A percentile compares a stretch with the other conserved stretches of the same genome.
Evolutionary conservation across 1,140 invertebrate genomes (phyloP).

Genomic region (Onthophagus taurus): DNA sequence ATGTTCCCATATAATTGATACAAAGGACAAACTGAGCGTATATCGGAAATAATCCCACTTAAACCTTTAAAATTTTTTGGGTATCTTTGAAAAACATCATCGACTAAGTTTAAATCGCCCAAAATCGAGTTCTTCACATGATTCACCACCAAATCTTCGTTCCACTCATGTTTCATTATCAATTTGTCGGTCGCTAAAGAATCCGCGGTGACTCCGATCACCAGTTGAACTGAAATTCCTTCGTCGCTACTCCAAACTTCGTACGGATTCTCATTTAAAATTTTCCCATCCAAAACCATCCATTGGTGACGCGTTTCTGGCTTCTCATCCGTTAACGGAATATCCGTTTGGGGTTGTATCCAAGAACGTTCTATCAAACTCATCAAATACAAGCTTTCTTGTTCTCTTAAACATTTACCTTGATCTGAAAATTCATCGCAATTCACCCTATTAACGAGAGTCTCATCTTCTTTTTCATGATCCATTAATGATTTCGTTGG

Average conservation of each 20-base stretch:
- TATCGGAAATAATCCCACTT: conserved; percentile 63
- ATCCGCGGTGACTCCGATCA: conserved; percentile 65
- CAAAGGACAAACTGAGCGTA: conserved; percentile 69
- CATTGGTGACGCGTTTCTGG: conserved; percentile 54
- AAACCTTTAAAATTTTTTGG: conserved; percentile 56
- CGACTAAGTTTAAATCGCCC: conserved; percentile 47
- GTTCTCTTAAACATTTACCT: conserved; percentile 49
- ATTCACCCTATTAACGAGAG: conserved; percentile 46
- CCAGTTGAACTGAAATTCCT: conserved; percentile 44
- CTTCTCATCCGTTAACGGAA: conserved; percentile 49
- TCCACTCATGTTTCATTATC: conserved; percentile 48
- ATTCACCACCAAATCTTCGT: conserved; percentile 48
- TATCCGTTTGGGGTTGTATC: conserved; percentile 47
- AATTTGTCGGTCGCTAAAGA: conserved; percentile 50
- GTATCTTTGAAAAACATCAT: conserved; percentile 52
- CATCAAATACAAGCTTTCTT: conserved; percentile 52
- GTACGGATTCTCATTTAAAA: conserved; percentile 53
- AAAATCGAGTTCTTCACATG: conserved; percentile 55
- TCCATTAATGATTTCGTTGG: conserved; percentile 51
- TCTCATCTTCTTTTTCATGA: conserved; percentile 49
- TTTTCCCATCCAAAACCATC: conserved; percentile 61
- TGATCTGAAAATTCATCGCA: conserved; percentile 45
- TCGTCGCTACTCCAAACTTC: conserved; percentile 45
- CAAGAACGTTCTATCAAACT: conserved; percentile 59
- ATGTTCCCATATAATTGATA: conserved; percentile 49